Conservation (phyloP, 2,888 invertebrate species). For the Muschampia plurimacula region DNA sequence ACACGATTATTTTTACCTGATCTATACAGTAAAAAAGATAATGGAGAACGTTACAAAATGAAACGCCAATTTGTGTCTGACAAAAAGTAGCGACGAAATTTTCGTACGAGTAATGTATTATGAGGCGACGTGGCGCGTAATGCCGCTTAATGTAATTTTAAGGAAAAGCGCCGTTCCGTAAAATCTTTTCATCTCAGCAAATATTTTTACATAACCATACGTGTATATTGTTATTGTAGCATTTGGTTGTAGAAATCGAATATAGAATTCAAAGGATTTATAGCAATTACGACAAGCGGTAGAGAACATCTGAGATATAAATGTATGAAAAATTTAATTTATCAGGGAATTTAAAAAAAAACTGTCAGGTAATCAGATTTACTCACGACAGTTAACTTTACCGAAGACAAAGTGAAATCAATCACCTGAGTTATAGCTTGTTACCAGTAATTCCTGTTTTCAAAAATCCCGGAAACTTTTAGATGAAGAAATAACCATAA, state of each 20-base stretch:
- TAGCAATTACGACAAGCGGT: not conserved
- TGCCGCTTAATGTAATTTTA: slow-evolving; percentile 6
- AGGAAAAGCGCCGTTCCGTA: not conserved
- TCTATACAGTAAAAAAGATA: not conserved
- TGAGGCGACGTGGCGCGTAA: slow-evolving; percentile 3
- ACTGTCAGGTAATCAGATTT: no score
- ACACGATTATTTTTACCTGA: not conserved
- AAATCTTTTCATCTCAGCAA: not conserved
- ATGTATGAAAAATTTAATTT: not conserved
- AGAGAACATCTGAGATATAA: not conserved
- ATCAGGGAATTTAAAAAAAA: no score
- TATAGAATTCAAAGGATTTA: not conserved
- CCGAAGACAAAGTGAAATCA: no score
- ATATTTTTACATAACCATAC: slow-evolving; percentile 3
- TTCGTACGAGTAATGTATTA: slow-evolving; percentile 2
- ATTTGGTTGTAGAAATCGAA: not conserved
- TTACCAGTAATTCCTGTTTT: not conserved
- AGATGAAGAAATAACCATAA: no score
- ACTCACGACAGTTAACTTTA: no score
- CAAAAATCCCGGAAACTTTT: no score
- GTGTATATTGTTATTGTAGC: not conserved
- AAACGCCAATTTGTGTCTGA: not conserved
- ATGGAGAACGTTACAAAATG: not conserved
- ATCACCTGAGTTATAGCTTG: no score
- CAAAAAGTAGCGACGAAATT: not conserved